Evolutionary conservation across 2,113 vertebrate species (phyloP), one percentile per base, ranked within the genome.

Genomic region (Bolborhynchus lineola): DNA sequence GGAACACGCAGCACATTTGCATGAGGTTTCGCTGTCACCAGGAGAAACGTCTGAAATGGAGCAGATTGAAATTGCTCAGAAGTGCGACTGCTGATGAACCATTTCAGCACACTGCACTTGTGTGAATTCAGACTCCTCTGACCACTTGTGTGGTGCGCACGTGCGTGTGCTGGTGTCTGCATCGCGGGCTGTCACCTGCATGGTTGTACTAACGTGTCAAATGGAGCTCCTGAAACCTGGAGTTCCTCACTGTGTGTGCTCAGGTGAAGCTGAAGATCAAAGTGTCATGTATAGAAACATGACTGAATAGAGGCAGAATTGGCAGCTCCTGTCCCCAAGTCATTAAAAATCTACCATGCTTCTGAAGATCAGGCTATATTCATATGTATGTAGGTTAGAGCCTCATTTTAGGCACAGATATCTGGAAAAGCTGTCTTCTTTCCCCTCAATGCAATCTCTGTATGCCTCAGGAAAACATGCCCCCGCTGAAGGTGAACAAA

Each of bases 11-110:
- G 86, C 72, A 84, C 79, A 91, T 86, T 86, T 93, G 57, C 57
- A 52, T 7, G n/a, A 84, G 55, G 37, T 29, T 94, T 78, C 81
- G 57, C 44, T 82, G 65, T 84, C 88, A 62, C 37, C 23, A n/a
- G 6, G 70, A 80, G 39, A 82, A 79, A 89, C 0, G 1, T 9
- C 59, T 3, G 12, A 91, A 94, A 90, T 3, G n/a, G 37, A 95
- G 65, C 42, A 88, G 92, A 86, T 49, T 85, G 91, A 88, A 83
- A 70, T 82, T 39, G 77, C 75, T 83, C 63, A 10, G 70, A 81
- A 76, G 55, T 26, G 49, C n/a, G 69, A 31, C 13, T 84, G 76
- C 47, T 68, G 90, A 41, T 53, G 47, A 76, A 69, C 62, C 90
- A 74, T 74, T 78, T 49, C 69, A 89, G 69, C 77, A 71, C 55